phyloP scores from a whole-genome alignment of 2,888 invertebrate genomes.

The Keiferia lycopersicella region DNA sequence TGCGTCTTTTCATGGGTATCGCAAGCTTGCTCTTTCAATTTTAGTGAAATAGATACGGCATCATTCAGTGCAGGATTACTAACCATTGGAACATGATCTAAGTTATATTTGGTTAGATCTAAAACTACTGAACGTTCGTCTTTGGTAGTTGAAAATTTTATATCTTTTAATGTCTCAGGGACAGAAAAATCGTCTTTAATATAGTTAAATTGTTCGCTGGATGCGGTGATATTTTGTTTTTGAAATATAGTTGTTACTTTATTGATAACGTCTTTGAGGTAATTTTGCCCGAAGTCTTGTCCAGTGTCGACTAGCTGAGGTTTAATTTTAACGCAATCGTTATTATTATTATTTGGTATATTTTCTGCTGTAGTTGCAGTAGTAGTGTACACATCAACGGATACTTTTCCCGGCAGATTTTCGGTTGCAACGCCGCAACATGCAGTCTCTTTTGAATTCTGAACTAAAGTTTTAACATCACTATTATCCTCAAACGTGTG shows the following conservation, averaged over 20 bases:
- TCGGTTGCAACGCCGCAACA: slow-evolving; percentile 59
- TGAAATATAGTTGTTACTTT: slow-evolving; percentile 61
- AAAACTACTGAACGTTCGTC: slow-evolving; percentile 55
- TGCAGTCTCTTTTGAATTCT: slow-evolving; percentile 31
- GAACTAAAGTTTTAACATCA: slow-evolving; percentile 37
- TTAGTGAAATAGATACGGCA: slow-evolving; percentile 53
- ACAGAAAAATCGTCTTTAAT: slow-evolving; percentile 37
- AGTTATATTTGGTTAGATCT: slow-evolving; percentile 57
- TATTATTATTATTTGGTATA: neutral
- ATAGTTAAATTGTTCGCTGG: slow-evolving; percentile 37
- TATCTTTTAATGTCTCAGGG: no score
- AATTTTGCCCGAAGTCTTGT: slow-evolving; percentile 48
- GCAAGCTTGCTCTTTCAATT: slow-evolving; percentile 52
- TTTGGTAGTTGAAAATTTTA: slow-evolving; percentile 38
- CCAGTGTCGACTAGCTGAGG: neutral
- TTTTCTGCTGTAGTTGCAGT: slow-evolving; percentile 35
- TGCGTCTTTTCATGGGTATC: slow-evolving; percentile 41
- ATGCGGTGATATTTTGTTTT: slow-evolving; percentile 37
- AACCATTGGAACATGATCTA: slow-evolving; percentile 57
- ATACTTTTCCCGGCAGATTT: slow-evolving; percentile 51
- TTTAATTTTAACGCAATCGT: neutral
- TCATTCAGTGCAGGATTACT: slow-evolving; percentile 47
- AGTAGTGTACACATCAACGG: slow-evolving; percentile 51
- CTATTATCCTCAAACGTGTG: slow-evolving; percentile 53
- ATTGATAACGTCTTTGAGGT: slow-evolving; percentile 58